These are phyloP conservation scores for Spodoptera littoralis DNA, from an alignment of 2,888 invertebrate genomes.

Conservation along the genomic window DNA sequence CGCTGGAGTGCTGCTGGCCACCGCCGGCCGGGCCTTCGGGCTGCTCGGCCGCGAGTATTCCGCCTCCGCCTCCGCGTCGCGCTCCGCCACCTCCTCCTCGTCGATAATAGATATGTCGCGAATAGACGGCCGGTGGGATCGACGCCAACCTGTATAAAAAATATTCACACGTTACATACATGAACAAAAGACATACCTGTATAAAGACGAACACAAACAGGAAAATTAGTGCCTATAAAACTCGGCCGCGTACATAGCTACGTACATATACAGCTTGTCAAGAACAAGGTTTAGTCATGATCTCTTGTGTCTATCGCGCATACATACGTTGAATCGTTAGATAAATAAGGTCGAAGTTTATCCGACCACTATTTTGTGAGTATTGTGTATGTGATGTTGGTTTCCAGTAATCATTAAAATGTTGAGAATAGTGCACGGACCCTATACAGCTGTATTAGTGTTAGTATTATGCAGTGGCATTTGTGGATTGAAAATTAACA, in stretches of 20 bases:
- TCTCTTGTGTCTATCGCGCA: conserved; percentile 43
- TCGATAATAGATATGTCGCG: conserved; percentile 96
- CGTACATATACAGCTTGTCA: conserved; percentile 21
- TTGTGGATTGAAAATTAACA: conserved; percentile 47
- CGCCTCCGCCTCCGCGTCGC: conserved; percentile 77
- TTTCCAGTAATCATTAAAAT: conserved; percentile 63
- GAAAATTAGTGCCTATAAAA: conserved; percentile 42
- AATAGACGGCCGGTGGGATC: conserved; percentile 94
- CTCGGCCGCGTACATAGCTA: background rate
- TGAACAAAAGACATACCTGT: conserved; percentile 1
- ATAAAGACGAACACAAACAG: conserved; percentile 13
- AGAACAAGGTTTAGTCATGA: conserved; percentile 39
- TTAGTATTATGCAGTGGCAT: conserved; percentile 53
- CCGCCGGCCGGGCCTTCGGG: conserved; percentile 61
- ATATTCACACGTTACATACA: conserved; percentile 4
- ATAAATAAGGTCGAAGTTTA: conserved; percentile 71
- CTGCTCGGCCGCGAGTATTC: conserved; percentile 62
- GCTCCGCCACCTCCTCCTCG: conserved; percentile 92
- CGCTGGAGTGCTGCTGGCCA: conserved; percentile 74
- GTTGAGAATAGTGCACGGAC: conserved; percentile 55
- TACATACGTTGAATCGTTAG: conserved; percentile 55
- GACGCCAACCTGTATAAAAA: conserved; percentile 90
- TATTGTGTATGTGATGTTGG: conserved; percentile 22
- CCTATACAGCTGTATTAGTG: conserved; percentile 50
- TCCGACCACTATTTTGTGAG: conserved; percentile 51